These are phyloP conservation scores for Bombus waltoni DNA, from an alignment of 1,140 invertebrate species.

Conservation along the genomic window DNA sequence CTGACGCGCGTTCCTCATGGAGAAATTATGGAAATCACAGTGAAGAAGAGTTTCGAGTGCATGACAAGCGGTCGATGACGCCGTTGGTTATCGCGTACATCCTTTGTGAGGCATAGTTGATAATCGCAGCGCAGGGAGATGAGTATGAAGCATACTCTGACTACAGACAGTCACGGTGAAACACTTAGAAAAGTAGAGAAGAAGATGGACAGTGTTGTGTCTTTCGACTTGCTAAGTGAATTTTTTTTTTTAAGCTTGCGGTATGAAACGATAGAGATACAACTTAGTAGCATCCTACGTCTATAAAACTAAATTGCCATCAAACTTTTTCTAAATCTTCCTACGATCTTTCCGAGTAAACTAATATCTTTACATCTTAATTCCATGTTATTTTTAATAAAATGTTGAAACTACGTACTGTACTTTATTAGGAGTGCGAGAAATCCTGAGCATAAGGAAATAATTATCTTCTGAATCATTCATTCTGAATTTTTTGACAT, in stretches of 20 bases:
- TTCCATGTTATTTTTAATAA: too few relatives aligned
- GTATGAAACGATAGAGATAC: too few relatives aligned
- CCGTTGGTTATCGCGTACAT: constrained; percentile 68
- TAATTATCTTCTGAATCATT: not conserved
- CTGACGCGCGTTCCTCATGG: not conserved
- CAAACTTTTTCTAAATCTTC: too few relatives aligned
- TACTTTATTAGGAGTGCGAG: too few relatives aligned
- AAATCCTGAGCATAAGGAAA: not conserved
- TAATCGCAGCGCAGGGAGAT: constrained; percentile 34
- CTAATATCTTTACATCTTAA: too few relatives aligned
- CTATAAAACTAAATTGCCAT: too few relatives aligned
- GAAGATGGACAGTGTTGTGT: not conserved
- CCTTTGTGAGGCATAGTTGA: constrained; percentile 64
- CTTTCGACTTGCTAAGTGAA: not conserved
- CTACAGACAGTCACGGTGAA: not conserved
- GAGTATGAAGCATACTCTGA: not conserved
- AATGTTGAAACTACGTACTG: too few relatives aligned
- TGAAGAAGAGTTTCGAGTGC: constrained; percentile 50
- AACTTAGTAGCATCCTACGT: too few relatives aligned
- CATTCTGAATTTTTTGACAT: not conserved
- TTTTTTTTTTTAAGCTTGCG: not conserved
- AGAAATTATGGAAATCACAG: constrained; percentile 49
- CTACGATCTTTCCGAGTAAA: too few relatives aligned
- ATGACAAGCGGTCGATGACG: constrained; percentile 74
- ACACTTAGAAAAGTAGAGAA: not conserved